Percentiles rank a stretch among this genome's conserved stretches.
phyloP scores from a whole-genome alignment of 2,797 vertebrate species.

The Mus caroli region DNA sequence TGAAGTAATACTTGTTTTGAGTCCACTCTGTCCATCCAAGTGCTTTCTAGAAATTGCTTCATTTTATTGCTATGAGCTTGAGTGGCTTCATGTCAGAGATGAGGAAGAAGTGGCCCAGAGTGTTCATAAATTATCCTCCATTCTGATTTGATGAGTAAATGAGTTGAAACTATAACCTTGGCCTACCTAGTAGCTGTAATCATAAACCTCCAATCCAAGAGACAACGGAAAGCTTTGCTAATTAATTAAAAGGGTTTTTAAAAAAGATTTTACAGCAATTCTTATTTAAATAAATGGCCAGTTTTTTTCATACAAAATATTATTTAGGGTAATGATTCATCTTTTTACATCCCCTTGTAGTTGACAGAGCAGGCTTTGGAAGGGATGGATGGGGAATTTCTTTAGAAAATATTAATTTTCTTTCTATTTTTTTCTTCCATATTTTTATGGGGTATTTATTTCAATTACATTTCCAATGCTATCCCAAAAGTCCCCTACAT shows the following conservation, averaged over 20 bases:
- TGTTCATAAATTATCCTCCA: conserved; percentile 5
- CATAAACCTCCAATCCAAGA: neutral
- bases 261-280: neutral
- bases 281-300: neutral
- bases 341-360: neutral
- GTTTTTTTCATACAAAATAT: neutral
- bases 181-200: neutral
- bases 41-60: conserved; percentile 32
- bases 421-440: too few species aligned
- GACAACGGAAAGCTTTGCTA: neutral
- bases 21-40: neutral
- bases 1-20: conserved; percentile 22
- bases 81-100: neutral
- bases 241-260: too few species aligned
- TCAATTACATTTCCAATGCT: too few species aligned
- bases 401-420: neutral
- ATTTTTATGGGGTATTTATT: too few species aligned
- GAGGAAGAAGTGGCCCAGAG: neutral
- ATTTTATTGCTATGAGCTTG: conserved; percentile 17
- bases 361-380: neutral
- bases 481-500: too few species aligned
- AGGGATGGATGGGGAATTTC: neutral
- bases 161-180: conserved; percentile 57
- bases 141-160: neutral
- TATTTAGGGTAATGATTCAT: conserved; percentile 4